Evolutionary conservation across 2,888 invertebrate genomes (phyloP), one percentile per base, ranked within the genome.

Genomic region (Sturmia bella): DNA sequence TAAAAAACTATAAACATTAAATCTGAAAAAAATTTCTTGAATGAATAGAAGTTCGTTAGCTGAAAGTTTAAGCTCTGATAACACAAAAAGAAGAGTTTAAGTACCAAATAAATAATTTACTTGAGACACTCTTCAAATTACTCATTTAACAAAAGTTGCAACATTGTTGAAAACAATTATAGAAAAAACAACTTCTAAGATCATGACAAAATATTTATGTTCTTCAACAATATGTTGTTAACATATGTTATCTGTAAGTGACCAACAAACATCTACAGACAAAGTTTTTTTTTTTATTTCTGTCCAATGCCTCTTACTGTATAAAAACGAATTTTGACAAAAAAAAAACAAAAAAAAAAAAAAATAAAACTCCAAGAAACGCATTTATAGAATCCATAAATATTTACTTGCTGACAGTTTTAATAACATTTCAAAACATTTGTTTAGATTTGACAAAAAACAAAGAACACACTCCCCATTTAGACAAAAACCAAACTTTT

Each of bases 351-450:
- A 21, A 32, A 4, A 54, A 37, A 59, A 43, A 77, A 11, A 48
- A 21, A 45, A 32, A 50, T 43, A 13, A 21, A 39, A 54, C 9
- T 43, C 48, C 27, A n/a, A 61, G 17, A 41, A 64, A 57, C 19
- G 19, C 56, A 78, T 77, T 63, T 48, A 73, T 61, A 79, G 74
- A 81, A 83, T 83, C 81, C 84, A 85, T 85, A 85, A 85, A 85
- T 85, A 83, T 84, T 63, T 83, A 68, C 75, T 75, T 83, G 85
- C 78, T 85, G 85, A 85, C 85, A 85, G 85, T 82, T 78, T 82
- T 70, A 78, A 70, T 74, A 78, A 82, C 59, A 70, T 78, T 82
- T 69, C 63, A 78, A 73, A 82, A 57, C 74, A 82, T 82, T 82
- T 82, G 77, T 61, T 52, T 61, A 15, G n/a, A n/a, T n/a, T 54